A percentile compares a stretch with the other conserved stretches of the same genome.
Conservation (phyloP, 1,140 invertebrate species). For the Drosophila subpulchrella region DNA sequence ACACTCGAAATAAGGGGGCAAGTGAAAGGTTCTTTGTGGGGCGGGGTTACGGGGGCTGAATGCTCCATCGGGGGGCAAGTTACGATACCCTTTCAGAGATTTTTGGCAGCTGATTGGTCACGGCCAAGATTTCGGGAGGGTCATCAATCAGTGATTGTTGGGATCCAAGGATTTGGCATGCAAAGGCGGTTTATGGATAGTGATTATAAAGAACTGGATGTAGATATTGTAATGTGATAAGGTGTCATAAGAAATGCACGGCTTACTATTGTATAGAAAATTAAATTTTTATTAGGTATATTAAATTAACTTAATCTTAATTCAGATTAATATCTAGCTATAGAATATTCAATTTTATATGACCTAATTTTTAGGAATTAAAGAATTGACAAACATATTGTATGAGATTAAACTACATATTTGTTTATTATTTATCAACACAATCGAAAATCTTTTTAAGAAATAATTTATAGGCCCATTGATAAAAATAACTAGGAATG, state of each 20-base stretch:
- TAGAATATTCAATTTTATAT: no score
- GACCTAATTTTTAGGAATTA: no score
- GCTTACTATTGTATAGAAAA: neutral
- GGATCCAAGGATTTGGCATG: slow-evolving; percentile 1
- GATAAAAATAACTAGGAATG: no score
- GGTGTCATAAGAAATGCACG: neutral
- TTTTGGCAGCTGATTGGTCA: slow-evolving; percentile 39
- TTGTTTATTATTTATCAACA: no score
- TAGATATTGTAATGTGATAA: neutral
- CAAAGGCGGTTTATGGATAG: neutral
- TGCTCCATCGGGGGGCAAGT: slow-evolving; percentile 4
- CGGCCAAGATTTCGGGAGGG: slow-evolving; percentile 10
- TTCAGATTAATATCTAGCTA: no score
- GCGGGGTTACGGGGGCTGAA: neutral
- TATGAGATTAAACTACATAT: no score
- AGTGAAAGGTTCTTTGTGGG: slow-evolving; percentile 7
- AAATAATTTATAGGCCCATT: no score
- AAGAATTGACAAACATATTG: no score
- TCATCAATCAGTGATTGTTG: slow-evolving; percentile 39
- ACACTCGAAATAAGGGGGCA: slow-evolving; percentile 48
- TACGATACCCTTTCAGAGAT: slow-evolving; percentile 34
- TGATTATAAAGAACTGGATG: slow-evolving; percentile 4
- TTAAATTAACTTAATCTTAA: no score
- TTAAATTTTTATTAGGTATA: neutral
- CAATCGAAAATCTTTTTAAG: no score